Evolutionary conservation across 2,113 vertebrate species (phyloP), one percentile per base, ranked within the genome.

Genomic region (Corythornis madagascariensis): DNA sequence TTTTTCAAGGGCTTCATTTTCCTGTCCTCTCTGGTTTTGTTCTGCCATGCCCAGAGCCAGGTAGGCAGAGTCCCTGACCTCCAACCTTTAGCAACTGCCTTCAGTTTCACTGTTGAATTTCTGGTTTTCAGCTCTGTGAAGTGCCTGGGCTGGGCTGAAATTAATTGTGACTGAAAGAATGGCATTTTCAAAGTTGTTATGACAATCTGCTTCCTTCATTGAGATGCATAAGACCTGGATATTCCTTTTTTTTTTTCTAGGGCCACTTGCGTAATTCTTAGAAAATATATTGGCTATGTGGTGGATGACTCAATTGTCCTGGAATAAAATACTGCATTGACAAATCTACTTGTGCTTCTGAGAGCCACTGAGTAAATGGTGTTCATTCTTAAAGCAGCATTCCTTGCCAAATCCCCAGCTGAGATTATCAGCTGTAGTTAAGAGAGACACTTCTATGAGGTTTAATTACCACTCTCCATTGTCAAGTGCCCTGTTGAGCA

Each of bases 201-300:
- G 93, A 95, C 86, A 96, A 86, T 96, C 92, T 89, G 57, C 92
- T 96, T 96, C 93, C 92, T 96, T 92, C 92, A 96, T 79, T 94
- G 83, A 92, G 57, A 93, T 95, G 78, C 83, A 93, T 69, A 92
- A 96, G 74, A 74, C 88, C 83, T 89, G 94, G 78, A 90, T 93
- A 92, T 83, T 92, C 52, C 50, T 72, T 92, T 94, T 92, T 90
- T 94, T 94, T 92, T 94, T 94, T 92, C 59, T 78, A 92, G 88
- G 78, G 73, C 83, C 70, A 72, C 66, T 91, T 93, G 70, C 48
- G 45, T 95, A 96, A 95, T 74, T 89, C 82, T 86, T 88, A 77
- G 79, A 82, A 94, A 95, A 93, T 95, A 91, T 89, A 92, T 82
- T 80, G 72, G 50, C 50, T 97, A 67, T 72, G 84, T 24, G 26